A percentile compares a stretch with the other conserved stretches of the same genome.
These are phyloP conservation scores for Drosophila histrio DNA, from an alignment of 2,888 invertebrate genomes.

Conservation along the genomic window DNA sequence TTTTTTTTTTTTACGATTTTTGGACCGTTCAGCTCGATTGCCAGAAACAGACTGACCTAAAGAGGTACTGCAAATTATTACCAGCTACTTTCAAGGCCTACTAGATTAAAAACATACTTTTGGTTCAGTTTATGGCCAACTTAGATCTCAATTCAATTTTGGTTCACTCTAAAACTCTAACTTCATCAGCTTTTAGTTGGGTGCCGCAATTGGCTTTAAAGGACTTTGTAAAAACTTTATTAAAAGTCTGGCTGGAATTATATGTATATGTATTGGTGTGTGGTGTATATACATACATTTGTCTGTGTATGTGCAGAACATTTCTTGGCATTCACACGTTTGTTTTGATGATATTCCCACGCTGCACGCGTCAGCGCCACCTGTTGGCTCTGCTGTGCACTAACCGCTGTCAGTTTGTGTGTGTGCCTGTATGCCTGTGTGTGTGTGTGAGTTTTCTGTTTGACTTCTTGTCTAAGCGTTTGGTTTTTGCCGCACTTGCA, in stretches of 20 bases:
- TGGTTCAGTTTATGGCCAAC: slow-evolving; percentile 6
- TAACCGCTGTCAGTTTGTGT: slow-evolving; percentile 5
- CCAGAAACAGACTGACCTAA: slow-evolving; percentile 32
- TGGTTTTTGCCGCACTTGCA: slow-evolving; percentile 26
- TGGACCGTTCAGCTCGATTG: slow-evolving; percentile 7
- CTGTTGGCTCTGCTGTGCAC: slow-evolving; percentile 60
- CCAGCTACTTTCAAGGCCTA: background rate
- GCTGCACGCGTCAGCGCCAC: slow-evolving; percentile 60
- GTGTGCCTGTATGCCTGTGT: background rate
- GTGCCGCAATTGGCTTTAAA: background rate
- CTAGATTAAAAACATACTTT: background rate
- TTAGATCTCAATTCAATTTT: slow-evolving; percentile 44
- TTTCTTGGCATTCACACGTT: slow-evolving; percentile 13
- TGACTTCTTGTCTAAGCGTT: slow-evolving; percentile 14
- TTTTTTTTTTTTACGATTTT: slow-evolving; percentile 14
- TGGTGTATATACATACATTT: too few species aligned
- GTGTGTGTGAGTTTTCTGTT: slow-evolving; percentile 15
- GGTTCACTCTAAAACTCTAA: slow-evolving; percentile 37
- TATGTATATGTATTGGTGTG: background rate
- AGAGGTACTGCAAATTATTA: background rate
- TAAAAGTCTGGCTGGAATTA: background rate
- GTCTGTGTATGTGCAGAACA: background rate
- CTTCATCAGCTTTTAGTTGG: background rate
- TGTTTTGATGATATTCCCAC: slow-evolving; percentile 51
- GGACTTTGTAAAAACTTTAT: background rate